Evolutionary conservation across 2,888 invertebrate species (phyloP).

Genomic region (Drosophila trichaetosa): DNA sequence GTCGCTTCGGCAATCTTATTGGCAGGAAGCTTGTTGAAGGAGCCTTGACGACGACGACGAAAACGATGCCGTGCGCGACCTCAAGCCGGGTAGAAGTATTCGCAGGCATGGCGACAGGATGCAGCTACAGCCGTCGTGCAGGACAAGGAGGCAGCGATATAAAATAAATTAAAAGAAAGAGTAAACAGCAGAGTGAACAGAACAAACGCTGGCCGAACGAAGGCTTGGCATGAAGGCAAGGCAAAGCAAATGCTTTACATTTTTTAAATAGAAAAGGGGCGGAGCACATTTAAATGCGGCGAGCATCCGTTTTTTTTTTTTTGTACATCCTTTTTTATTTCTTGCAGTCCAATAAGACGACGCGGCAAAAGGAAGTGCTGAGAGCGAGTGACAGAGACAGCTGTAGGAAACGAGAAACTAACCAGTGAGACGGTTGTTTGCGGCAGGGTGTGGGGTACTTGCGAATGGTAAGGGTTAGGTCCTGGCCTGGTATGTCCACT

Average conservation of each 20-base stretch:
- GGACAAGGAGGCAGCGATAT: slow-evolving; percentile 62
- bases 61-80: slow-evolving; percentile 47
- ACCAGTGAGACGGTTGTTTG: slow-evolving; percentile 22
- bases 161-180: slow-evolving; percentile 80
- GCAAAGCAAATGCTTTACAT: slow-evolving; percentile 69
- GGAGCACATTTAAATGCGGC: slow-evolving; percentile 81
- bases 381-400: slow-evolving; percentile 46
- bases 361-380: slow-evolving; percentile 54
- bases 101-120: slow-evolving; percentile 44
- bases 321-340: slow-evolving; percentile 39
- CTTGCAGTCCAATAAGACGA: slow-evolving; percentile 79
- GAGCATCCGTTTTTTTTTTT: slow-evolving; percentile 38
- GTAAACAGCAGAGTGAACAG: slow-evolving; percentile 51
- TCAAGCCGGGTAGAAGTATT: slow-evolving; percentile 66
- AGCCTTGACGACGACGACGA: slow-evolving; percentile 39
- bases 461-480: neutral
- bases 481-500: slow-evolving; percentile 57
- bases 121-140: slow-evolving; percentile 31
- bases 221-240: slow-evolving; percentile 23
- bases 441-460: neutral
- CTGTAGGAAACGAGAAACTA: slow-evolving; percentile 43
- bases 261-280: slow-evolving; percentile 82
- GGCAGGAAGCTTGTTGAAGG: slow-evolving; percentile 63
- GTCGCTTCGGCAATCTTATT: slow-evolving; percentile 67
- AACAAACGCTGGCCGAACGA: slow-evolving; percentile 17